Evolutionary conservation across 1,140 invertebrate genomes (phyloP), one percentile per base, ranked within the genome.

Genomic region (Drosophila biarmipes): DNA sequence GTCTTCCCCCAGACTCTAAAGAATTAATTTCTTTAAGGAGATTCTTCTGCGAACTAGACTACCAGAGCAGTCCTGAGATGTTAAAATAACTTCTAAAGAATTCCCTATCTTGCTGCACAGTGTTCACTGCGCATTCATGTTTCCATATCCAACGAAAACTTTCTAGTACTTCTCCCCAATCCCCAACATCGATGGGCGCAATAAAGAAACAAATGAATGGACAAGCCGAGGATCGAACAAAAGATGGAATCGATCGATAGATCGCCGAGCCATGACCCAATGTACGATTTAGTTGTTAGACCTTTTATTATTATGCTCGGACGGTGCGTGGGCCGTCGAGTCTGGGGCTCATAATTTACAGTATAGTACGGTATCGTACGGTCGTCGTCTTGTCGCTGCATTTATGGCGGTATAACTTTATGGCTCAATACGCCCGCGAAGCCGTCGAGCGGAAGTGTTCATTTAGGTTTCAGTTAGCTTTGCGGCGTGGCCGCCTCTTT

Each of bases 241-340:
- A 69, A 45, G 49, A 61, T 48, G 48, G 69, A 74, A 84, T 61
- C 42, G 59, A 81, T 78, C 68, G 82, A 81, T 81, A 74, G 82
- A 74, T 85, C 56, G 82, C 67, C 82, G 82, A 78, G 58, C 82
- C 82, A 80, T 78, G 78, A 87, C 81, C 68, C 82, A 86, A 87
- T 87, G 82, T 74, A 81, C 81, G 82, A 87, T 86, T 86, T 74
- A 87, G 81, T 63, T 86, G 81, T 63, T 86, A 69, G 73, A 56
- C 62, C 72, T 76, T 75, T 76, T 74, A 74, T 74, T 86, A 81
- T 74, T 74, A 82, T 71, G 62, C 80, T 76, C 48, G 66, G 79
- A 73, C 68, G 61, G 61, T 86, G 81, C 81, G 81, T 86, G 82
- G 82, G 82, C 63, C 43, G 64, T 15, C 21, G 43, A 56, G 49